Evolutionary conservation across 37 sponge, comb jelly and placozoan genomes (phyloP).

Genomic region (Cladorhizidae sp.): DNA sequence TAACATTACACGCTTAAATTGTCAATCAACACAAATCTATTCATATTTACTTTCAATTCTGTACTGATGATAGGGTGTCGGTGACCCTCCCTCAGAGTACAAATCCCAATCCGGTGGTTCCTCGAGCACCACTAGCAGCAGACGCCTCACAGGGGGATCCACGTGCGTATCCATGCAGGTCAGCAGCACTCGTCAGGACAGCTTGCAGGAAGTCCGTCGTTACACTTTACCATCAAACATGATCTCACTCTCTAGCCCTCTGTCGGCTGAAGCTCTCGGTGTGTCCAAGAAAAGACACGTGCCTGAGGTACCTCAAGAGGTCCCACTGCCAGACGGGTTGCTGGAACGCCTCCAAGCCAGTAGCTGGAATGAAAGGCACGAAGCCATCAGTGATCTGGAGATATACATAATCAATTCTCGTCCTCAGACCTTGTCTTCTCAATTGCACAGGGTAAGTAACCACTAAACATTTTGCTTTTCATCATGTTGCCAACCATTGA

Average conservation of each 20-base stretch:
- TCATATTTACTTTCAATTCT: neutral
- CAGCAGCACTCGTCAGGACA: neutral
- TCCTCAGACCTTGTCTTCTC: slow-evolving; percentile 30
- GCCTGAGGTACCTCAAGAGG: neutral
- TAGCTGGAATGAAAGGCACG: slow-evolving; percentile 74
- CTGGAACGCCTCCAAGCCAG: slow-evolving; percentile 45
- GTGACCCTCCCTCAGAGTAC: slow-evolving; percentile 65
- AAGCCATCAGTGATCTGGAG: slow-evolving; percentile 64
- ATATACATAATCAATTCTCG: slow-evolving; percentile 15
- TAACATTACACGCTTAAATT: too few relatives aligned
- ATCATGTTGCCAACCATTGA: neutral
- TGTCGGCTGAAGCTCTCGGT: neutral
- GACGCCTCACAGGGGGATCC: slow-evolving; percentile 39
- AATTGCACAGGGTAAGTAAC: slow-evolving; percentile 41
- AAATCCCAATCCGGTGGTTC: neutral
- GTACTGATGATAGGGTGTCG: slow-evolving; percentile 63
- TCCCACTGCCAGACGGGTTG: slow-evolving; percentile 41
- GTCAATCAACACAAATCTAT: too few relatives aligned
- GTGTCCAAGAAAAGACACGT: neutral
- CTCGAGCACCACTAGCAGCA: neutral
- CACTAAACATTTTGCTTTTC: neutral
- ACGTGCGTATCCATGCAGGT: slow-evolving; percentile 1
- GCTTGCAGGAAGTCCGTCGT: neutral
- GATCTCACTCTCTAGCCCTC: neutral
- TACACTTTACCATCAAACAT: neutral